phyloP scores from a whole-genome alignment of 2,888 invertebrate genomes.

The Microctonus hyperodae region DNA sequence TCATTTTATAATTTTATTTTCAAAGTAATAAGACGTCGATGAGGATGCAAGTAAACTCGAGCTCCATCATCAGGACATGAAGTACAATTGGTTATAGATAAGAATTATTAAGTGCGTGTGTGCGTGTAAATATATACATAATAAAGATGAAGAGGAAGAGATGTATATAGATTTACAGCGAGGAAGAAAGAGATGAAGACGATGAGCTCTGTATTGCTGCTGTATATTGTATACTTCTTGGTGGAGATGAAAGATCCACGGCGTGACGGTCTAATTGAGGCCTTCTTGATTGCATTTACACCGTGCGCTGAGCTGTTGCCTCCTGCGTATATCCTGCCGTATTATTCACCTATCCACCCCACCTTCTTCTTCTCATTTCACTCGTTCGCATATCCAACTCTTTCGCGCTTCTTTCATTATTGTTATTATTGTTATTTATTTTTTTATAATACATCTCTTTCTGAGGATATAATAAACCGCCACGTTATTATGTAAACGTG shows the following conservation, averaged over 20 bases:
- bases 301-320: conserved; percentile 41
- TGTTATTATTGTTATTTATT: conserved; percentile 21
- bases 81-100: conserved; percentile 2
- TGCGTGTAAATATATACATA: conserved; percentile 7
- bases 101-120: conserved; percentile 18
- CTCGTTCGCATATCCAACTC: conserved; percentile 21
- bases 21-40: not conserved
- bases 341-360: conserved; percentile 24
- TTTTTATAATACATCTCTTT: conserved; percentile 1
- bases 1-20: not conserved
- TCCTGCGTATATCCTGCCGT: conserved; percentile 24
- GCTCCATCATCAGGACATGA: not conserved
- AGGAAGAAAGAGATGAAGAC: conserved; percentile 29
- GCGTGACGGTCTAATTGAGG: conserved; percentile 61
- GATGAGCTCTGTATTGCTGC: not conserved
- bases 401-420: conserved; percentile 17
- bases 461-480: conserved; percentile 12
- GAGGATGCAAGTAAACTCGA: conserved; percentile 1
- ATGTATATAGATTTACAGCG: conserved; percentile 13
- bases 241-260: conserved; percentile 57
- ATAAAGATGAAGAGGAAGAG: conserved; percentile 31
- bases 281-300: conserved; percentile 61
- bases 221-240: conserved; percentile 30
- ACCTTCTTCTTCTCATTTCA: conserved; percentile 18
- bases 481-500: conserved; percentile 38